Evolutionary conservation across 2,797 vertebrate genomes (phyloP).

Genomic region (Sebastes hopkinsi): DNA sequence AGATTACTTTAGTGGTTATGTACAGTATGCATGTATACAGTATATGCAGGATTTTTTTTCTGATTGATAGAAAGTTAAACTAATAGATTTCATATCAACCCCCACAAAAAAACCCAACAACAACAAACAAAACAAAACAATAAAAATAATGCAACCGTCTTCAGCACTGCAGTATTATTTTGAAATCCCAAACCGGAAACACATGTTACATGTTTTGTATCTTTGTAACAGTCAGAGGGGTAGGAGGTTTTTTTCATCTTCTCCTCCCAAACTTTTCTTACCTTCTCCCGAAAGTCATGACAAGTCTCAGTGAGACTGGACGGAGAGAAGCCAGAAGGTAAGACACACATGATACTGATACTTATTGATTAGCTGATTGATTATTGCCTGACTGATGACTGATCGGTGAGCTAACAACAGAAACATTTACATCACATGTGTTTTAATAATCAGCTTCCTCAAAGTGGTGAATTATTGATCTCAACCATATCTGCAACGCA

Average conservation of each 20-base stretch:
- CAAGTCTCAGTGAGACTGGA: slow-evolving; percentile 51
- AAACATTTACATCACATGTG: neutral
- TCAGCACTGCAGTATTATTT: slow-evolving; percentile 33
- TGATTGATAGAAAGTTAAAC: too few species aligned
- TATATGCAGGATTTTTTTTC: too few species aligned
- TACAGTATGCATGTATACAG: too few species aligned
- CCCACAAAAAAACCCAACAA: too few species aligned
- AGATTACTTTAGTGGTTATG: too few species aligned
- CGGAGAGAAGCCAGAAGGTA: slow-evolving; percentile 65
- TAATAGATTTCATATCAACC: too few species aligned
- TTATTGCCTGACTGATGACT: neutral
- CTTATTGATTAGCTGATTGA: slow-evolving; percentile 23
- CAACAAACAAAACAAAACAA: neutral
- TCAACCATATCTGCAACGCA: neutral
- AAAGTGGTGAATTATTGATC: neutral
- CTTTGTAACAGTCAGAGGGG: neutral
- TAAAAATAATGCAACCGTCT: neutral
- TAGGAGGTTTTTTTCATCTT: slow-evolving; percentile 8
- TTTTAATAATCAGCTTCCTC: neutral
- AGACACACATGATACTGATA: slow-evolving; percentile 12
- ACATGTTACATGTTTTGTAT: fast-evolving
- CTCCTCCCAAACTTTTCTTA: slow-evolving; percentile 69
- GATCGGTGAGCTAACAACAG: neutral
- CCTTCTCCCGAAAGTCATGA: slow-evolving; percentile 61
- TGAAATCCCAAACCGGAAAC: slow-evolving; percentile 35